Base-by-base conservation (phyloP, 2,888 invertebrate genomes). In the Xanthia icteritia region DNA sequence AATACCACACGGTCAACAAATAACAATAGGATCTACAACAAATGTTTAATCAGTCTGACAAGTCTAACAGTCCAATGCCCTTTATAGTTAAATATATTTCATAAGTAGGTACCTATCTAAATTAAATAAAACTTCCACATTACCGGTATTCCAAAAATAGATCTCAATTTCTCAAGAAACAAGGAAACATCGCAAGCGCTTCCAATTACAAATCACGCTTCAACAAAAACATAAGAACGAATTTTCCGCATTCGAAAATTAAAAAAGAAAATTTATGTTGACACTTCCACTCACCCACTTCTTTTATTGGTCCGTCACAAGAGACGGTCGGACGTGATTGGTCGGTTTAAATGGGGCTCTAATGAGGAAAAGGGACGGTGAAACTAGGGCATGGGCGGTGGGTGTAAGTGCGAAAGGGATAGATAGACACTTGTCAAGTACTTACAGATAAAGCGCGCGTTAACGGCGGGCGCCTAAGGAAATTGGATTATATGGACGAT, bases 391-490 rank as follows among this genome's bases (percentile, higher is more conserved):
- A 89, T 89, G 88, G 87, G 82, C 84, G 76, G 36, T 76, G 65
- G 78, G 78, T 80, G 84, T 89, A 90, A 60, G 95, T 86, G 91
- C 76, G 93, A 96, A 84, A 87, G 92, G 90, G 96, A 96, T 89
- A 83, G 94, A 91, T 94, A 95, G 95, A 95, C 95, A 96, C 96
- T 96, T 93, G 92, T 96, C 96, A 92, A 91, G 93, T 92, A 95
- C 96, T 96, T 96, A 96, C 91, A 85, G 93, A 91, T 93, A 94
- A 93, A 94, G 94, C 94, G 91, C 92, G 94, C 92, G 94, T 92
- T 94, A 93, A 93, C 94, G 90, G 92, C 89, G 92, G 90, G 92
- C 92, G 93, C 92, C 92, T 92, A 91, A 94, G 93, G 93, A 95
- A 95, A 94, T 94, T 92, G 86, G 89, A 88, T 91, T 90, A 90